Evolutionary conservation across 1,140 invertebrate species (phyloP), one percentile per base, ranked within the genome.

Genomic region (Dendroctonus valens): DNA sequence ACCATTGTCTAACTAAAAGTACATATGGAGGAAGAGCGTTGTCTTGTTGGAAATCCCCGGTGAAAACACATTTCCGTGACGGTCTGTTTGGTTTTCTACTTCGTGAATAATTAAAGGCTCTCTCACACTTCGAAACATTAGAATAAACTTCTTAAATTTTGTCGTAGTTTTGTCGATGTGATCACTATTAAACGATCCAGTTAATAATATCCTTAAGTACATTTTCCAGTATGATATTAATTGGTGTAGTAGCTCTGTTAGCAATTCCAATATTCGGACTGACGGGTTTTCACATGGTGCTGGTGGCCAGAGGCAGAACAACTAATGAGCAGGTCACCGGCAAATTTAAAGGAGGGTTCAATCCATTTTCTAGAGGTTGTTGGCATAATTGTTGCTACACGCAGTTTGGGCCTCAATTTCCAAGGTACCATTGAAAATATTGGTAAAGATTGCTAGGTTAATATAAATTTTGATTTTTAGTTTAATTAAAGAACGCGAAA

Each of bases 301-400:
- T 99, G 65, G 95, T 99, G 48, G 92, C 94, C 11, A 84, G 95
- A 74, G 98, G 97, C n/a, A 86, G 97, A 63, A 99, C 98, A n/a
- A 99, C 98, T 63, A 99, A 99, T 83, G 98, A 99, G 83, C 97
- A 99, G 85, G 96, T 99, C 41, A 98, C 97, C 5, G 96, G 95
- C 46, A 98, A 98, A 84, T 98, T 98, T 83, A 93, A 94, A 78
- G 94, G 94, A 57, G 95, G 94, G 37, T 95, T 93, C 79, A 98
- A 98, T 86, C 96, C 96, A 59, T 98, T 98, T 81, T 96, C 93
- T 6, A 85, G 89, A 78, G 95, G 95, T 46, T 98, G 95, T 78
- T 89, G 91, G 83, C 85, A 88, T 74, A 99, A 99, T 80, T 97
- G 95, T 81, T 94, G 92, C 79, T 94, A 95, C 80, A 91, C 91